Percentiles rank a stretch among this genome's conserved stretches.
phyloP scores from a whole-genome alignment of 2,888 invertebrate genomes.

The Morpho helenor region DNA sequence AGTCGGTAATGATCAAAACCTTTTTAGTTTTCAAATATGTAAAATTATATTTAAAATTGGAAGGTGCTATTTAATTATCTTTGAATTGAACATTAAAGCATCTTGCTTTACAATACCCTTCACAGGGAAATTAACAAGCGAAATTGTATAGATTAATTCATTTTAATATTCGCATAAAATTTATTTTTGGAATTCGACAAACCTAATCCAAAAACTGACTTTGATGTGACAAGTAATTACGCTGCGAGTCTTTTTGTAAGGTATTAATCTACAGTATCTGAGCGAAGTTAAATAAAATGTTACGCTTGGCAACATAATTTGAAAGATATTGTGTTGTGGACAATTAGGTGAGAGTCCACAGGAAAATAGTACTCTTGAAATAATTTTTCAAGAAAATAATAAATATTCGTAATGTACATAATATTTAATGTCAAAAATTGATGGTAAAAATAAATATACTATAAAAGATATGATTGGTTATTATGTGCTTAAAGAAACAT shows the following conservation, averaged over 20 bases:
- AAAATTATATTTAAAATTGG: too few species aligned
- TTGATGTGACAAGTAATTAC: slow-evolving; percentile 34
- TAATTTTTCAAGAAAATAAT: not conserved
- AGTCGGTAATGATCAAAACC: not conserved
- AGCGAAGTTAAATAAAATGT: slow-evolving; percentile 26
- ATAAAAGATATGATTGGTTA: too few species aligned
- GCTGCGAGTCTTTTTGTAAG: slow-evolving; percentile 27
- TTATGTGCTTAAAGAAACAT: too few species aligned
- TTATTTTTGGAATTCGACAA: slow-evolving; percentile 13
- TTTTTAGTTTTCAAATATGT: not conserved
- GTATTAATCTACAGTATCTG: slow-evolving; percentile 23
- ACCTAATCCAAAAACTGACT: slow-evolving; percentile 24
- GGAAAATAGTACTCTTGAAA: not conserved
- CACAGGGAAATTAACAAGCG: not conserved
- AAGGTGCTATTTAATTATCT: too few species aligned
- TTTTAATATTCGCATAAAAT: slow-evolving; percentile 4
- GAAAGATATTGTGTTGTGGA: slow-evolving; percentile 25
- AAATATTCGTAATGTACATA: too few species aligned
- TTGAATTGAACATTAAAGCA: too few species aligned
- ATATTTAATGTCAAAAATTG: too few species aligned
- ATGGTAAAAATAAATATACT: too few species aligned
- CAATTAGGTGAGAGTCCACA: slow-evolving; percentile 11
- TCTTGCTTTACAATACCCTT: too few species aligned
- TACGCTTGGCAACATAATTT: slow-evolving; percentile 29
- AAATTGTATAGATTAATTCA: not conserved